A percentile compares a stretch with the other conserved stretches of the same genome.
Conservation (phyloP, 2,797 vertebrate genomes). For the Todus mexicanus region DNA sequence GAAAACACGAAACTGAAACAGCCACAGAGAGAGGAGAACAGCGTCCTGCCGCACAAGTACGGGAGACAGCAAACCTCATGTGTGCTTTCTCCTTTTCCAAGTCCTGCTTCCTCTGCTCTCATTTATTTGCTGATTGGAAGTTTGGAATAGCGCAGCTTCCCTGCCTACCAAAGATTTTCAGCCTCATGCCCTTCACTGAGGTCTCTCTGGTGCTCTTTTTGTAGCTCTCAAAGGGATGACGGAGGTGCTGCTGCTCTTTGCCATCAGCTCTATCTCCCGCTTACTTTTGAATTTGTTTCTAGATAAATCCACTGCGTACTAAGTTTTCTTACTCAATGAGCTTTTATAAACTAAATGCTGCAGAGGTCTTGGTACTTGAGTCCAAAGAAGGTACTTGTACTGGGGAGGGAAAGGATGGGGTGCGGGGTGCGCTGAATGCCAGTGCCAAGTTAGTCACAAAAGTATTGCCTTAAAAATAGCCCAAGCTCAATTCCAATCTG, state of each 20-base stretch:
- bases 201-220: neutral
- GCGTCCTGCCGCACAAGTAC: conserved; percentile 77
- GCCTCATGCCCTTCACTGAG: neutral
- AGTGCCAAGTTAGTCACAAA: neutral
- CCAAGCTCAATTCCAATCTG: neutral
- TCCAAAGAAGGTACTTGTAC: neutral
- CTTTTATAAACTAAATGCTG: neutral
- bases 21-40: conserved; percentile 70
- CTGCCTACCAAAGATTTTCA: neutral
- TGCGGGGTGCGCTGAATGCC: rapidly evolving
- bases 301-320: neutral
- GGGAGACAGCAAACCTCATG: neutral
- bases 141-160: neutral
- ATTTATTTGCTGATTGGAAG: neutral
- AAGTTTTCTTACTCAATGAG: neutral
- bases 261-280: neutral
- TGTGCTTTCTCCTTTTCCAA: neutral
- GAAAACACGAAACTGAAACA: conserved; percentile 69
- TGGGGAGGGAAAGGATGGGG: neutral
- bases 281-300: neutral
- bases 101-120: neutral
- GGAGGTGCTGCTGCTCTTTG: neutral
- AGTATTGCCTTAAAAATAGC: neutral
- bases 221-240: neutral
- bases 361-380: neutral